These are phyloP conservation scores for Ischnura elegans DNA, from an alignment of 2,888 invertebrate species.

Conservation along the genomic window DNA sequence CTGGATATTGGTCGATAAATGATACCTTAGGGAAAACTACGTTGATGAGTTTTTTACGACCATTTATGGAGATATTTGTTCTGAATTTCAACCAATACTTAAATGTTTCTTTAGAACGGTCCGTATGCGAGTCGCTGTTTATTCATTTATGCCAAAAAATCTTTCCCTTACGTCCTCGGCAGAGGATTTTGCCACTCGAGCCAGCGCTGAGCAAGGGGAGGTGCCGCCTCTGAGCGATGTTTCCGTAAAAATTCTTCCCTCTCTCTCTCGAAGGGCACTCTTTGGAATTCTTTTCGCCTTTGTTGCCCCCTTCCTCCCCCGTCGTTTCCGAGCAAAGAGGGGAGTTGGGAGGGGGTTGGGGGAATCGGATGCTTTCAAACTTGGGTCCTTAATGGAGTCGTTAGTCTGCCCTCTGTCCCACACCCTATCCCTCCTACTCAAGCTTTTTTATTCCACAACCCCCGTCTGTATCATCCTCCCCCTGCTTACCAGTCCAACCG, in stretches of 20 bases:
- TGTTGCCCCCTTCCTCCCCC: neutral
- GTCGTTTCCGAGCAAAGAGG: neutral
- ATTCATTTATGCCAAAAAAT: neutral
- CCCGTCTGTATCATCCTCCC: neutral
- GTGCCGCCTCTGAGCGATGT: neutral
- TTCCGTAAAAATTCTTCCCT: neutral
- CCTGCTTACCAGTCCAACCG: neutral
- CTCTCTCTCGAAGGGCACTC: neutral
- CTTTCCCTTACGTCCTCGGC: neutral
- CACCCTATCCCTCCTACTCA: neutral
- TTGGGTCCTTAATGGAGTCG: constrained; percentile 35
- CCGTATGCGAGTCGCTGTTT: too few species aligned
- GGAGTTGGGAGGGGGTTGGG: neutral
- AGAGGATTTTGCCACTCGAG: neutral
- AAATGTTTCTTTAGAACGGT: too few species aligned
- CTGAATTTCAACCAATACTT: too few species aligned
- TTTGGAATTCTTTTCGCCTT: constrained; percentile 2
- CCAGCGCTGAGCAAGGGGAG: neutral
- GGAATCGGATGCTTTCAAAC: constrained; percentile 26
- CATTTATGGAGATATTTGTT: too few species aligned
- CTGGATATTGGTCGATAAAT: too few species aligned
- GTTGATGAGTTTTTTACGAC: too few species aligned
- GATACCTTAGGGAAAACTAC: too few species aligned
- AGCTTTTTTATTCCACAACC: neutral
- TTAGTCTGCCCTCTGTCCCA: constrained; percentile 35